phyloP scores from a whole-genome alignment of 2,888 invertebrate species.

The Marasmarcha lunaedactyla region DNA sequence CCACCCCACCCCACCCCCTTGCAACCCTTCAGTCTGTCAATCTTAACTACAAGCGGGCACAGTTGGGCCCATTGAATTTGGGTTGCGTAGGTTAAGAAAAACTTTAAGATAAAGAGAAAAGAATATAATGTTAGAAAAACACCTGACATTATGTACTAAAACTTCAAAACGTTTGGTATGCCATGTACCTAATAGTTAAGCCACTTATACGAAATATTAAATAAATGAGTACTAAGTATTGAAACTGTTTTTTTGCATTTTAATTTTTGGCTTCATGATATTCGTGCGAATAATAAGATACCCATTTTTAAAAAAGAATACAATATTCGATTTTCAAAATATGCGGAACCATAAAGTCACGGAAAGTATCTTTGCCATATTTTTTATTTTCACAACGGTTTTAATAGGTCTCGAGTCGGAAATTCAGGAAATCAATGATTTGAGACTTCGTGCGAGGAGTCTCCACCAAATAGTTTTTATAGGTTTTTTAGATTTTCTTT shows the following conservation, averaged over 20 bases:
- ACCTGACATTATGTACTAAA: too few relatives aligned
- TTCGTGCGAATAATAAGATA: too few relatives aligned
- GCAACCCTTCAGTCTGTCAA: conserved; percentile 67
- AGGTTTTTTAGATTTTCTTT: conserved; percentile 8
- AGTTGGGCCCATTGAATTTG: conserved; percentile 55
- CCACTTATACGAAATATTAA: too few relatives aligned
- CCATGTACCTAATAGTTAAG: too few relatives aligned
- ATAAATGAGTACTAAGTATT: too few relatives aligned
- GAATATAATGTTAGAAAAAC: too few relatives aligned
- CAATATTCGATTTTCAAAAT: too few relatives aligned
- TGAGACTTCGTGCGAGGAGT: conserved; percentile 19
- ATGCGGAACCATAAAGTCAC: too few relatives aligned
- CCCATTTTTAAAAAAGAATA: too few relatives aligned
- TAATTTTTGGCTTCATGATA: too few relatives aligned
- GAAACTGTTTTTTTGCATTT: too few relatives aligned
- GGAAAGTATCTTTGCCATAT: conserved; percentile 12
- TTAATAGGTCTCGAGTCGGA: conserved; percentile 44
- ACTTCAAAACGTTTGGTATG: too few relatives aligned
- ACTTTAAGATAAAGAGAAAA: conserved; percentile 56
- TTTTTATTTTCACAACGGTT: conserved; percentile 21
- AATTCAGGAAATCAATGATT: conserved; percentile 48
- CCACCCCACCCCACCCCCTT: conserved; percentile 37
- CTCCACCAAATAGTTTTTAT: conserved; percentile 5
- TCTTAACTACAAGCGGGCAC: conserved; percentile 58
- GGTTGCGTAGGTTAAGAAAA: conserved; percentile 50